Evolutionary conservation across 2,888 invertebrate species (phyloP), one percentile per base, ranked within the genome.

Genomic region (Heliconius cydno): DNA sequence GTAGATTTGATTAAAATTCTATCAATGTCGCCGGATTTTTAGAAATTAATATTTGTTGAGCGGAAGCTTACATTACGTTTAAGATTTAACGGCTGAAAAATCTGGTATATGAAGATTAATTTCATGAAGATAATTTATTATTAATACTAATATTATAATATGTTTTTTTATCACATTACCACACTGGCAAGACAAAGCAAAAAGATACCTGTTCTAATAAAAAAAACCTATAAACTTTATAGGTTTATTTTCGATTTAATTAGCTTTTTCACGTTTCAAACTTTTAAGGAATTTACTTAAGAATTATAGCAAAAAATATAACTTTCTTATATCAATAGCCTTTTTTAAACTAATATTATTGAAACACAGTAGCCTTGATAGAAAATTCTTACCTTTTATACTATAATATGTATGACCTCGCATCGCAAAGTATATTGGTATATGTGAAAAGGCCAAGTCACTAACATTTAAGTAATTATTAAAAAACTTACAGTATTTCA

Each of bases 1-100:
- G 77, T 66, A 75, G 67, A 66, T 77, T 46, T 72, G 75, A 79
- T 81, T 77, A 81, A 81, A 79, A 81, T 75, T 76, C 74, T 77
- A 74, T 76, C 65, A 73, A 38, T 38, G 76, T 76, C 57, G 75
- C 77, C 57, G 79, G 65, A 38, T 77, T 79, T 75, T 63, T 63
- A 63, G 70, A 76, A 66, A 79, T 77, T 46, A 77, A 78, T 72
- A 71, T 79, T 77, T 76, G 75, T 75, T 79, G 3, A 46, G 12
- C 19, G 4, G 19, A 63, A 74, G 74, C 25, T 74, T 79, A 68
- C n/a, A 60, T 68, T 74, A 68, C 41, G 74, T 68, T 78, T 78
- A 68, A 74, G 78, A 38, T n/a, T 78, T 78, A 78, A 78, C 78
- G 60, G 41, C 38, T 67, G n/a, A 28, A 52, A 57, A 57, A 28